Percentiles rank a stretch among this genome's conserved stretches.
phyloP scores from a whole-genome alignment of 2,113 vertebrate species.

The Brachypteracias leptosomus region DNA sequence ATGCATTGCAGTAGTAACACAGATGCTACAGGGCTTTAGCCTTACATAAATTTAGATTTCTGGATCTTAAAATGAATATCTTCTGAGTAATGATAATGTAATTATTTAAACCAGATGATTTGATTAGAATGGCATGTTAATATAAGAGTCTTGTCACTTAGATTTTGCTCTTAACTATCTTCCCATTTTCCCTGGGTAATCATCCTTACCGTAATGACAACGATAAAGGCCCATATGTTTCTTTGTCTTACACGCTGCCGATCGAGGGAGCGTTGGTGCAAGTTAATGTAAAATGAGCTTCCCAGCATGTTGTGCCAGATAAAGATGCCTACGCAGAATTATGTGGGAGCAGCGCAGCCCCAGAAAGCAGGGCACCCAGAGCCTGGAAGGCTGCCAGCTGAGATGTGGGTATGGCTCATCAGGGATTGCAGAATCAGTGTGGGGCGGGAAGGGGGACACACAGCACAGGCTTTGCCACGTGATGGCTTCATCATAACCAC shows the following conservation, averaged over 20 bases:
- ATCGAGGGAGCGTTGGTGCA: not conserved
- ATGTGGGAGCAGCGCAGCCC: not conserved
- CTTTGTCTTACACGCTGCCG: not conserved
- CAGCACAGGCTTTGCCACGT: not conserved
- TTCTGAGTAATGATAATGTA: conserved; percentile 12
- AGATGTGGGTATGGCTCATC: not conserved
- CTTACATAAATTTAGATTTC: not conserved
- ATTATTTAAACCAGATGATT: conserved; percentile 24
- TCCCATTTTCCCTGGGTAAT: conserved; percentile 25
- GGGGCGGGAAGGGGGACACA: not conserved
- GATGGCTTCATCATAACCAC: not conserved
- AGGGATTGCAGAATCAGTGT: not conserved
- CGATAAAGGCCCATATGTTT: conserved; percentile 23
- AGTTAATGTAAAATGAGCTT: not conserved
- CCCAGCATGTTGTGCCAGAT: not conserved
- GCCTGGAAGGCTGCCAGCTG: not conserved
- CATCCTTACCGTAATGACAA: conserved; percentile 28
- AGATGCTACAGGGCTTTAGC: not conserved
- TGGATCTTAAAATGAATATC: not conserved
- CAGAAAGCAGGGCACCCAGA: not conserved
- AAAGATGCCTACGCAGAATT: not conserved
- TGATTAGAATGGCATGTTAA: conserved; percentile 37
- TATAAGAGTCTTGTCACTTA: not conserved
- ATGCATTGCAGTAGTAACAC: not conserved
- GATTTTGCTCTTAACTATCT: conserved; percentile 20